Base-by-base conservation (phyloP, 2,888 invertebrate species). In the Mongoloraphidia duomilia region DNA sequence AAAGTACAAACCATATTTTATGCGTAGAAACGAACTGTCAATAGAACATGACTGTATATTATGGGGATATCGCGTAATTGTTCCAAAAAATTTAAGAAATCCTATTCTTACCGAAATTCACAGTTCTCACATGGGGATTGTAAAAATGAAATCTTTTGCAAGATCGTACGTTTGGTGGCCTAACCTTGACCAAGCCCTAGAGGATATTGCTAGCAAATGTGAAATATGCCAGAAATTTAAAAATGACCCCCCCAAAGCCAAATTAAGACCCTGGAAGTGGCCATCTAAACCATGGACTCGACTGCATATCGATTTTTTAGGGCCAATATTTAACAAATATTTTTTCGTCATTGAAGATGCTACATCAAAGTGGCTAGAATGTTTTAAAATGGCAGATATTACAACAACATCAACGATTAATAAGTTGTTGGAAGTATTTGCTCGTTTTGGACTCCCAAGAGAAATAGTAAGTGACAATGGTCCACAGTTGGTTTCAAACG, bases 401-500 rank as follows among this genome's bases (percentile, higher is more conserved):
- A 36, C 37, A 9, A 10, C 37, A 11, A 13, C 9, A 41, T 10
- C 41, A 11, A 41, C 41, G 12, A 41, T 41, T 11, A 9, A 12
- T 9, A 12, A 9, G 9, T 41, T 41, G 12, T 11, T 9, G 12
- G 12, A 12, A 10, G 9, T 41, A 12, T 9, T 41, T 12, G 41
- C 41, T 11, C 41, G 41, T 11, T 41, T 41, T 13, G 12, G 41
- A 9, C 9, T 41, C 12, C 41, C 41, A n/a, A 11, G 33, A 8
- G n/a, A 43, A 12, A 17, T 48, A 8, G 34, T 38, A 4, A 48
- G 34, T n/a, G 42, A 48, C 17, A 43, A 43, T n/a, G 48, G 48
- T 14, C 44, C 48, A n/a, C 43, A 48, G 17, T 48, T 48, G 12
- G 44, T 43, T 9, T 48, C 48, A 35, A 12, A 41, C 10, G 34